Percentiles rank a stretch among this genome's conserved stretches.
Evolutionary conservation across 2,888 invertebrate genomes (phyloP).

Genomic region (Brenthis daphne): DNA sequence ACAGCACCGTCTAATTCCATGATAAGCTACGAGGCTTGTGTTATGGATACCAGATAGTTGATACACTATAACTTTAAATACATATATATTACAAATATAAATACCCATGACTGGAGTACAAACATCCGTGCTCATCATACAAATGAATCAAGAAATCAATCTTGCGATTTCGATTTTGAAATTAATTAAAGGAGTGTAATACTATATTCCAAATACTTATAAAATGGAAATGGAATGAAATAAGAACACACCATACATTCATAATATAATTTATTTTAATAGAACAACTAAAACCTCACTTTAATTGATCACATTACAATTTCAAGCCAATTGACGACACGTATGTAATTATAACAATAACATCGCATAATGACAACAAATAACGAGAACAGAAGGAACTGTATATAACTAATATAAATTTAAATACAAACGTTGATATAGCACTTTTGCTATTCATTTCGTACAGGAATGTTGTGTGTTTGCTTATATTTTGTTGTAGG

Average conservation of each 20-base stretch:
- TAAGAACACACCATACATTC: slow-evolving; percentile 13
- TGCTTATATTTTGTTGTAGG: slow-evolving; percentile 18
- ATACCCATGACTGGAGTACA: no score
- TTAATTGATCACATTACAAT: slow-evolving; percentile 32
- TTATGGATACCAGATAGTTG: no score
- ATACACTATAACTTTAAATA: no score
- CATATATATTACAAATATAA: no score
- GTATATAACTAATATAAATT: not conserved
- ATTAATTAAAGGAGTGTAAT: no score
- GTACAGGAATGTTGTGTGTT: not conserved
- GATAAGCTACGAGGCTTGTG: no score
- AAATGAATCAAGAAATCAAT: no score
- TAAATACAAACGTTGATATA: not conserved
- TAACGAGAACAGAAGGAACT: slow-evolving; percentile 6
- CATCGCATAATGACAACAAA: not conserved
- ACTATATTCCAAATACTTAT: no score
- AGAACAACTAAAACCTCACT: slow-evolving; percentile 14
- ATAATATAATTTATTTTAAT: slow-evolving; percentile 19
- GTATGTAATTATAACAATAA: slow-evolving; percentile 9
- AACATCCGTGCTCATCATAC: no score
- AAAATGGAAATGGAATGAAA: not conserved
- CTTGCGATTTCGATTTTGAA: no score
- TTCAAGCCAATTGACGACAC: slow-evolving; percentile 28
- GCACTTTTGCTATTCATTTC: not conserved
- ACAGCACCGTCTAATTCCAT: no score